Evolutionary conservation across 2,888 invertebrate genomes (phyloP), one percentile per base, ranked within the genome.

Genomic region (Venusia cambrica): DNA sequence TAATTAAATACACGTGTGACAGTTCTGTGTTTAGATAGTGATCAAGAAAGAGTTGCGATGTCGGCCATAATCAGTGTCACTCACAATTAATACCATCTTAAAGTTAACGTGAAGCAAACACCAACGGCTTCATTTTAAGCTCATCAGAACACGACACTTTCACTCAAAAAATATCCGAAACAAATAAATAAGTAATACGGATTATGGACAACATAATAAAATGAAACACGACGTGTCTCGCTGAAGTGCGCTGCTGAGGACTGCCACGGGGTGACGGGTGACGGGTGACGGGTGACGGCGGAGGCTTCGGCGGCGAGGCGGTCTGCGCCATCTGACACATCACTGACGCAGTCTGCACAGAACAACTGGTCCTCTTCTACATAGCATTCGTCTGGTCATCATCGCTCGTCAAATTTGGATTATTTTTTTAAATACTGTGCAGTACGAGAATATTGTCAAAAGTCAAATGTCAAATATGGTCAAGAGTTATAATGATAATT

Each of bases 1-100:
- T 41, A 38, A 51, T 48, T 45, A 37, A 37, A 42, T 22, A 9
- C 45, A 50, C 45, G 45, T 48, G 45, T 31, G 44, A 7, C 24
- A 13, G 18, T 32, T 35, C 31, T 28, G 24, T 9, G 13, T 17
- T 25, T 2, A 7, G 28, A 5, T 13, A 14, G 1, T 5, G n/a
- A n/a, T 18, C 6, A 11, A 18, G 6, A 29, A 27, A 29, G 22
- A 16, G 16, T 19, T 34, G 18, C 14, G 16, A 18, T 29, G 11
- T 28, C 16, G 9, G 22, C 28, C 5, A 2, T 28, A 35, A 18
- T 25, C 9, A 12, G 19, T 32, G 18, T 17, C 10, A 13, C 4
- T 24, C 13, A 13, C 15, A 19, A n/a, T 18, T 25, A 25, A 22
- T 7, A 10, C 4, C 2, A 21, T 15, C 6, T 5, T 4, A n/a